Base-by-base conservation (phyloP, 2,888 invertebrate species). In the Orchesellides sinensis region DNA sequence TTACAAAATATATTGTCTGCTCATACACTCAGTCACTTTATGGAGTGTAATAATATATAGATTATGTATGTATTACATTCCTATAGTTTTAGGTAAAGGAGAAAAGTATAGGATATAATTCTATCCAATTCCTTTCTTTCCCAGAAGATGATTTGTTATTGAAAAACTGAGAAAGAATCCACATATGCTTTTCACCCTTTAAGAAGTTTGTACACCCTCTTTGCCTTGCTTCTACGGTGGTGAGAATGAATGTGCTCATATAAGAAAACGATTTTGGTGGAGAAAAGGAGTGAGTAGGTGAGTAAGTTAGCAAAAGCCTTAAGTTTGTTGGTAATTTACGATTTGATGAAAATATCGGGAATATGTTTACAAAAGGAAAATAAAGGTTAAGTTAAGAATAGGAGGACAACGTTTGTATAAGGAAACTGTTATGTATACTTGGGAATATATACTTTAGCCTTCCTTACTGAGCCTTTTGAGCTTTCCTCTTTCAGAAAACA, bases 261-360 rank as follows among this genome's bases (percentile, higher is more conserved):
- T 49, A 6, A n/a, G 35, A 6, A 35, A 6, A 35, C 6, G 52
- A 17, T 52, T 52, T 17, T 52, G 52, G 17, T 52, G 52, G 12
- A 12, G 40, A 25, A n/a, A 47, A 52, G 21, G 25, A 14, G 56
- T 25, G 56, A 40, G 21, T 25, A 14, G 40, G 49, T 54, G n/a
- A n/a, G 45, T 35, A 17, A 35, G 29, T n/a, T n/a, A n/a, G 23
- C 32, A 47, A 32, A 10, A 29, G 66, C 40, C 2, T 40, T 40
- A n/a, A 35, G 19, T 45, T 47, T 52, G 14, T 40, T 69, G 59
- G 69, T 69, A 78, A 78, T 78, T 78, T 78, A 80, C 73, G 73
- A 73, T 17, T 73, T 80, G 80, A 80, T 80, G 80, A 80, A 80
- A 80, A 80, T 80, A 73, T 80, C 17, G 29, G 47, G 73, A 68